Conservation (phyloP, 2,888 invertebrate genomes). For the Parelbella ahira region DNA sequence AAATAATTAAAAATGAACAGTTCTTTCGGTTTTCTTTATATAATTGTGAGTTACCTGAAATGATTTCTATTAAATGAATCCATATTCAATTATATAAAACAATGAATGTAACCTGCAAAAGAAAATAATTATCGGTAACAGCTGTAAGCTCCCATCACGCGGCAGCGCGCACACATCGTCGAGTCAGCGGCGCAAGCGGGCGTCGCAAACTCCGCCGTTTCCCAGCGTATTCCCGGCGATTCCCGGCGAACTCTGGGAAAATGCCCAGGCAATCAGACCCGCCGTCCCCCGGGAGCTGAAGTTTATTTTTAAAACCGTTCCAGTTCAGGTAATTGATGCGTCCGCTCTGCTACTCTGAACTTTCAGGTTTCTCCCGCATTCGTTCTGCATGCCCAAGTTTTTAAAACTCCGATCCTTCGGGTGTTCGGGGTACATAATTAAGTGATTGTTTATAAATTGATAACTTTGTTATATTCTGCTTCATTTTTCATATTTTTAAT, state of each 20-base stretch:
- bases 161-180: conserved; percentile 22
- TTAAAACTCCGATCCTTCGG: neutral
- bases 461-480: too few relatives aligned
- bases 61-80: too few relatives aligned
- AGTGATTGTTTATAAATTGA: too few relatives aligned
- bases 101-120: too few relatives aligned
- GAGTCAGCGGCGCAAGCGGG: conserved; percentile 36
- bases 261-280: conserved; percentile 50
- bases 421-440: neutral
- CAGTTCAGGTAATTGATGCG: conserved; percentile 33
- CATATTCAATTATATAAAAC: too few relatives aligned
- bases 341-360: conserved; percentile 17
- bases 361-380: conserved; percentile 8
- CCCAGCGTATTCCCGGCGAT: conserved; percentile 34
- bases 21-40: too few relatives aligned
- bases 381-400: neutral
- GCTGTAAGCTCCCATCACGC: neutral
- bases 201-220: conserved; percentile 33
- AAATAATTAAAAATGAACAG: too few relatives aligned
- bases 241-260: conserved; percentile 37
- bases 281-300: conserved; percentile 25
- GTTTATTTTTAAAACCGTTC: conserved; percentile 35
- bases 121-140: too few relatives aligned
- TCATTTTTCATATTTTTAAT: too few relatives aligned
- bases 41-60: too few relatives aligned